A percentile compares a stretch with the other conserved stretches of the same genome.
phyloP scores from a whole-genome alignment of 2,888 invertebrate genomes.

The Pollenia angustigena region DNA sequence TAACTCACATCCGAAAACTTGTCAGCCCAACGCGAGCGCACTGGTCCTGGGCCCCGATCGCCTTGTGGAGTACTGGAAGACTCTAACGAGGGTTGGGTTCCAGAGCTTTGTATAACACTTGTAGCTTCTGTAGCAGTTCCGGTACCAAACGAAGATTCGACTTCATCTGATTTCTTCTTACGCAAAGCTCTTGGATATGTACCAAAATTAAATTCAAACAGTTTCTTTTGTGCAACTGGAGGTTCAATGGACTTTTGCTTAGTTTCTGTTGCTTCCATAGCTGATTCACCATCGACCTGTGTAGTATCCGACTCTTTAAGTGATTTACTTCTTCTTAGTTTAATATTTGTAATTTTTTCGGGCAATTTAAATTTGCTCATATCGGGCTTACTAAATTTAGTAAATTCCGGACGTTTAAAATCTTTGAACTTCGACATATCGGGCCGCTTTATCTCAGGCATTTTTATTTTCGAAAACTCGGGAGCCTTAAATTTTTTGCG shows the following conservation, averaged over 20 bases:
- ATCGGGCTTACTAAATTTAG: slow-evolving; percentile 86
- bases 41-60: slow-evolving; percentile 85
- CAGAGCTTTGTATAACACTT: slow-evolving; percentile 85
- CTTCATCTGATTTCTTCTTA: slow-evolving; percentile 79
- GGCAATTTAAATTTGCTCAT: slow-evolving; percentile 87
- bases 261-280: slow-evolving; percentile 85
- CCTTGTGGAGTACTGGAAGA: slow-evolving; percentile 88
- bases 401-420: slow-evolving; percentile 82
- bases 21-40: slow-evolving; percentile 85
- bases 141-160: slow-evolving; percentile 79
- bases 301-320: slow-evolving; percentile 80
- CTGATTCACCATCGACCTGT: slow-evolving; percentile 73
- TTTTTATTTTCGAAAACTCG: slow-evolving; percentile 84
- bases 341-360: slow-evolving; percentile 87
- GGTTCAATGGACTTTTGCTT: slow-evolving; percentile 85
- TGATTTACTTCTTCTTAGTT: slow-evolving; percentile 84
- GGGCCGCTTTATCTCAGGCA: slow-evolving; percentile 83
- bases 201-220: slow-evolving; percentile 89
- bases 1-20: slow-evolving; percentile 84
- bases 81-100: slow-evolving; percentile 87
- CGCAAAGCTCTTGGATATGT: slow-evolving; percentile 91
- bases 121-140: slow-evolving; percentile 77
- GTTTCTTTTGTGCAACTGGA: slow-evolving; percentile 85
- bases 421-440: slow-evolving; percentile 85
- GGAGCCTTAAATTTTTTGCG: slow-evolving; percentile 82